phyloP scores from a whole-genome alignment of 2,888 invertebrate genomes.

The Catocala fraxini region DNA sequence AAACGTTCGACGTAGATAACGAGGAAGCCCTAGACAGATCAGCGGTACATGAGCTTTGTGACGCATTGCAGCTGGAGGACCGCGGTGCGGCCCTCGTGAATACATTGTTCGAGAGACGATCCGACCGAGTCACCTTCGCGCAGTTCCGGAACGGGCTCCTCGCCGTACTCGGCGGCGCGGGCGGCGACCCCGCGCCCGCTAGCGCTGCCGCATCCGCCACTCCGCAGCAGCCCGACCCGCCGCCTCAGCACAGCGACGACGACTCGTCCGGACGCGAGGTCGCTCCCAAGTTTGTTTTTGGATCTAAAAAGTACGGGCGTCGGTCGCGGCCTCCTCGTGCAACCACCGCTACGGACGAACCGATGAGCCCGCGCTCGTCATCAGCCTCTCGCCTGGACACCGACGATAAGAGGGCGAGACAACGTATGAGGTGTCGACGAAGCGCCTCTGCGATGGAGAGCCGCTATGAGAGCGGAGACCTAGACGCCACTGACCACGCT shows the following conservation, averaged over 20 bases:
- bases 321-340: constrained; percentile 89
- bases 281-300: constrained; percentile 91
- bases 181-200: constrained; percentile 53
- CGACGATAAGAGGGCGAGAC: constrained; percentile 55
- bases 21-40: constrained; percentile 90
- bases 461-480: constrained; percentile 50
- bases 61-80: constrained; percentile 92
- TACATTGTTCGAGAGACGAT: constrained; percentile 85
- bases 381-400: constrained; percentile 72
- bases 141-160: constrained; percentile 93
- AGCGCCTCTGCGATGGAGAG: constrained; percentile 72
- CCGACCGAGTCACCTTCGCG: constrained; percentile 88
- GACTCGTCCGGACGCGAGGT: constrained; percentile 91
- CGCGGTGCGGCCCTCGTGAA: constrained; percentile 89
- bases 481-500: constrained; percentile 35
- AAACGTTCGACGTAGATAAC: constrained; percentile 92
- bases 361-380: constrained; percentile 64
- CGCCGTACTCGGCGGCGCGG: constrained; percentile 89
- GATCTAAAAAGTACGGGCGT: constrained; percentile 92
- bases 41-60: constrained; percentile 91
- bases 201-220: constrained; percentile 49
- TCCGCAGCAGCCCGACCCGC: constrained; percentile 48
- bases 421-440: constrained; percentile 66
- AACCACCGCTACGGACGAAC: constrained; percentile 46
- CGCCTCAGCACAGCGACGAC: constrained; percentile 71